A percentile compares a stretch with the other conserved stretches of the same genome.
Conservation (phyloP, 2,888 invertebrate genomes). For the Acronicta leporina region DNA sequence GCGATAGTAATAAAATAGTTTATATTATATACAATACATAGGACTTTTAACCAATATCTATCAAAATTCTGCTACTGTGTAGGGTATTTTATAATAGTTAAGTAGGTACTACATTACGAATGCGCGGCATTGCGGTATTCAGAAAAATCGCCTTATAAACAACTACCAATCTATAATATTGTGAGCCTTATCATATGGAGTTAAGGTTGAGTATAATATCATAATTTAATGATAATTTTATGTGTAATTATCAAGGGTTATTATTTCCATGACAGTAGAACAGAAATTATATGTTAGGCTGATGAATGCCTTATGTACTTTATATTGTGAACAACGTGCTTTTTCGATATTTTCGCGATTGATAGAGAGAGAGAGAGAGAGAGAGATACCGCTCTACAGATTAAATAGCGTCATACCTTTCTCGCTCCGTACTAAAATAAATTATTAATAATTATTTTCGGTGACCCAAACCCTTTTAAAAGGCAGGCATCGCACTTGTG, state of each 20-base stretch:
- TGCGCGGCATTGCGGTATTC: slow-evolving; percentile 39
- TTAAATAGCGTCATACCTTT: no score
- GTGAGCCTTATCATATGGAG: accelerated
- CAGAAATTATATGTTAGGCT: slow-evolving; percentile 57
- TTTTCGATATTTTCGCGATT: slow-evolving; percentile 1
- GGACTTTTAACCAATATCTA: neutral
- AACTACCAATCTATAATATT: neutral
- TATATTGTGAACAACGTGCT: no score
- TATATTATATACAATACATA: no score
- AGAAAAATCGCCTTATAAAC: slow-evolving; percentile 24
- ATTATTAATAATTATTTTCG: no score
- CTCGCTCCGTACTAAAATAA: no score
- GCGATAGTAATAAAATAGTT: slow-evolving; percentile 4
- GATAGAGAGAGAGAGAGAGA: no score
- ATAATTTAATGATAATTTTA: neutral
- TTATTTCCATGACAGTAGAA: slow-evolving; percentile 47
- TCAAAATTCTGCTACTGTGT: slow-evolving; percentile 3
- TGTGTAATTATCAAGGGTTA: slow-evolving; percentile 33
- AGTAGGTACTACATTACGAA: slow-evolving; percentile 13
- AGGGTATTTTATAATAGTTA: slow-evolving; percentile 33
- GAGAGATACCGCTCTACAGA: no score
- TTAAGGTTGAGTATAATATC: slow-evolving; percentile 1
- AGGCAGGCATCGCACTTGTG: no score
- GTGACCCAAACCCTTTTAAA: no score
- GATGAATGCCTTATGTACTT: slow-evolving; percentile 30